Conservation (phyloP, 1,140 invertebrate species). For the Pachyrhynchus sulphureomaculatus region DNA sequence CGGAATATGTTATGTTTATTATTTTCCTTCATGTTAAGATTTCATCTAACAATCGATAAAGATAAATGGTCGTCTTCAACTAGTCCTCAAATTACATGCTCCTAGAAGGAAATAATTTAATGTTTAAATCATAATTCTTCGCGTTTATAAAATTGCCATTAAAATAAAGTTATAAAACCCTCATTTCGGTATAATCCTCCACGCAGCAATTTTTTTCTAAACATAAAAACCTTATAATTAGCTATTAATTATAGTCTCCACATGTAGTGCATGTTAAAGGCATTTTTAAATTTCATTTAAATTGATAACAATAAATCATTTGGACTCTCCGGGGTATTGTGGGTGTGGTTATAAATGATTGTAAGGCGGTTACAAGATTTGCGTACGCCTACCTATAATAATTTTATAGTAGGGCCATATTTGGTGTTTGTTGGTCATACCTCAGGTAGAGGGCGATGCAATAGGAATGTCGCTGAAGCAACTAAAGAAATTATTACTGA, state of each 20-base stretch:
- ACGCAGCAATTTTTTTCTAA: no score
- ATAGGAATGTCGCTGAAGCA: not conserved
- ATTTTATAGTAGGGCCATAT: conserved; percentile 25
- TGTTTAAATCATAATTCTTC: no score
- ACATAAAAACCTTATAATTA: conserved; percentile 10
- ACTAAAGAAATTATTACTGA: no score
- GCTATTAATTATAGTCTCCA: conserved; percentile 21
- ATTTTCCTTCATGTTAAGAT: no score
- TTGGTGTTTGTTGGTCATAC: conserved; percentile 5
- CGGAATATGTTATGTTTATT: no score
- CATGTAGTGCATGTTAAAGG: conserved; percentile 17
- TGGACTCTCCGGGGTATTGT: not conserved
- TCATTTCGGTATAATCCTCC: no score
- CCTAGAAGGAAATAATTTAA: no score
- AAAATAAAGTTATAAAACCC: no score
- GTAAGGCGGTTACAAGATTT: not conserved
- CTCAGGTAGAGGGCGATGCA: not conserved
- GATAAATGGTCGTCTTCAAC: no score
- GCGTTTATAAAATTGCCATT: no score
- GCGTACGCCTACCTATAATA: conserved; percentile 11
- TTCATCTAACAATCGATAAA: no score
- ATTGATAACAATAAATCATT: conserved; percentile 29
- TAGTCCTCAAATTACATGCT: no score
- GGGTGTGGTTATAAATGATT: not conserved
- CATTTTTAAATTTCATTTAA: conserved; percentile 28